Conservation (phyloP, 2,113 vertebrate species). For the Echinops telfairi region DNA sequence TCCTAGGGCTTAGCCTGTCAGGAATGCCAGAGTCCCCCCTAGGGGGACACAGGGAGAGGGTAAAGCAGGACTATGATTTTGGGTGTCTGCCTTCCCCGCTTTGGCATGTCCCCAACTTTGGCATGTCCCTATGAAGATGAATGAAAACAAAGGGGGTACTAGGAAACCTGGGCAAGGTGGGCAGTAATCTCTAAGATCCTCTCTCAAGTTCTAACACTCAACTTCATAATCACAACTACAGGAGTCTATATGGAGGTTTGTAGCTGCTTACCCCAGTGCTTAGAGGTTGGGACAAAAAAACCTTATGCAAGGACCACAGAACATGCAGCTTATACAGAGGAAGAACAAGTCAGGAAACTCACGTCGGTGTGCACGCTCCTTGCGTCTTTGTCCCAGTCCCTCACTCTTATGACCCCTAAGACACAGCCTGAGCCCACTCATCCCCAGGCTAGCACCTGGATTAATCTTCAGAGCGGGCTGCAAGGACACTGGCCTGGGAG, state of each 20-base stretch:
- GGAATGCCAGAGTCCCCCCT: neutral
- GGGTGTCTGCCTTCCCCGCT: slow-evolving; percentile 3
- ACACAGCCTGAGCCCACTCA: neutral
- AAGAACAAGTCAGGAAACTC: slow-evolving; percentile 9
- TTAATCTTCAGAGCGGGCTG: neutral
- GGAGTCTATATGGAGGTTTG: neutral
- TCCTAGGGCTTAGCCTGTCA: slow-evolving; percentile 49
- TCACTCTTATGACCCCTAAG: neutral
- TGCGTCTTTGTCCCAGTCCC: neutral
- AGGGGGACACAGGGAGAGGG: neutral
- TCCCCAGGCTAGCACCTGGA: neutral
- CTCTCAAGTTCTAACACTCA: neutral
- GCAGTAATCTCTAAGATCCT: neutral
- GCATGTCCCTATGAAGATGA: neutral
- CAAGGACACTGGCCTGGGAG: slow-evolving; percentile 33
- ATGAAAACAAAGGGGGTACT: neutral
- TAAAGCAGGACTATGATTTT: slow-evolving; percentile 15
- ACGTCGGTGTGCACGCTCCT: neutral
- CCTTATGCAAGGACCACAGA: neutral
- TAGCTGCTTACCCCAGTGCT: neutral
- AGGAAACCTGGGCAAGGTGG: slow-evolving; percentile 22
- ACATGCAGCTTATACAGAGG: neutral
- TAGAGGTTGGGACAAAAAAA: neutral
- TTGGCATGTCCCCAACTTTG: neutral
- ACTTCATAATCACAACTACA: neutral